Percentiles rank a stretch among this genome's conserved stretches.
phyloP scores from a whole-genome alignment of 2,888 invertebrate genomes.

The Cerceris ruficornis region DNA sequence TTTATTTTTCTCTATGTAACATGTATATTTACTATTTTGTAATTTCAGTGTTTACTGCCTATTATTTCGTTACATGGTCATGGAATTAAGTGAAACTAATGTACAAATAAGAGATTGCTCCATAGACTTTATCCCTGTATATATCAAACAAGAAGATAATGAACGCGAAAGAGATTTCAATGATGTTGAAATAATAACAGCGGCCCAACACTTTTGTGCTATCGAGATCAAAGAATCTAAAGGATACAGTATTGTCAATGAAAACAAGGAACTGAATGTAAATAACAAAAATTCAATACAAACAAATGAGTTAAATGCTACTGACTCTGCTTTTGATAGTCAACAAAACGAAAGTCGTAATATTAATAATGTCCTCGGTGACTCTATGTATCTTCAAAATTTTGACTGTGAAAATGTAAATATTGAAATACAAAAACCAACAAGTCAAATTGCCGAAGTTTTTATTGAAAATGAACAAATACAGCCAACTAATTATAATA shows the following conservation, averaged over 20 bases:
- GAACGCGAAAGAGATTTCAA: constrained; percentile 56
- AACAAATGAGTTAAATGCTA: constrained; percentile 28
- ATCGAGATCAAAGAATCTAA: constrained; percentile 62
- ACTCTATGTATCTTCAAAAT: constrained; percentile 58
- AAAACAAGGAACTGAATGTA: constrained; percentile 25
- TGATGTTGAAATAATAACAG: constrained; percentile 60
- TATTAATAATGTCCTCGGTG: constrained; percentile 47
- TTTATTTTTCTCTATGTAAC: too few relatives aligned
- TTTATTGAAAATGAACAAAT: constrained; percentile 61
- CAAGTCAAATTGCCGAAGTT: constrained; percentile 51
- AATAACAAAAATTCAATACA: constrained; percentile 38
- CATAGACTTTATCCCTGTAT: constrained; percentile 57
- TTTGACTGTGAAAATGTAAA: constrained; percentile 60
- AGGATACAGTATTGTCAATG: constrained; percentile 18
- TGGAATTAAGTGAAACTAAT: constrained; percentile 71
- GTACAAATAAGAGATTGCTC: constrained; percentile 64
- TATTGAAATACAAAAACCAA: constrained; percentile 61
- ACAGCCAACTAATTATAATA: constrained; percentile 58
- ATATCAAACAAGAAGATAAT: constrained; percentile 55
- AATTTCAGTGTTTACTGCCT: constrained; percentile 40
- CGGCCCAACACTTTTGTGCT: constrained; percentile 65
- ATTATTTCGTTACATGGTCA: constrained; percentile 56
- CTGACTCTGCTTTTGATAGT: constrained; percentile 51
- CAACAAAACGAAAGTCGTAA: constrained; percentile 48
- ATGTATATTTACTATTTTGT: neutral